phyloP scores from a whole-genome alignment of 2,113 vertebrate species.

The Cochlearius cochlearius region DNA sequence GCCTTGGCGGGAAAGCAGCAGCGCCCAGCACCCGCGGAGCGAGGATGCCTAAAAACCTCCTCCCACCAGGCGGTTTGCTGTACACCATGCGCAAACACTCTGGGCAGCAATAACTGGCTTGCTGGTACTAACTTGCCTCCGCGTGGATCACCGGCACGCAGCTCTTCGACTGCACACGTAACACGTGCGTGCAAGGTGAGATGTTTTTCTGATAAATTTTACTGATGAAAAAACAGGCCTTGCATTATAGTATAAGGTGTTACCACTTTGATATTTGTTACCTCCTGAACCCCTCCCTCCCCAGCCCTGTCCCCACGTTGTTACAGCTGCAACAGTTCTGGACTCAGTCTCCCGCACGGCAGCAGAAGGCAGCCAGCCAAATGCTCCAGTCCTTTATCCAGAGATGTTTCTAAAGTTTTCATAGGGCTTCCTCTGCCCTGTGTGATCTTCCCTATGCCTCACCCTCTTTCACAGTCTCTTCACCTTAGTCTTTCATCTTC shows the following conservation, averaged over 20 bases:
- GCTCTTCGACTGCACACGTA: fast-evolving
- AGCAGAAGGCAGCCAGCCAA: neutral
- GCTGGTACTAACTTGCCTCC: neutral
- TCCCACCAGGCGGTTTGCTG: neutral
- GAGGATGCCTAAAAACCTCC: neutral
- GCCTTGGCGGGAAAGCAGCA: neutral
- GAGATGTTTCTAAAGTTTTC: neutral
- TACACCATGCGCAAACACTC: neutral
- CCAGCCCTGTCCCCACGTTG: neutral
- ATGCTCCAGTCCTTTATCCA: neutral
- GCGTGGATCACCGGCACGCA: neutral
- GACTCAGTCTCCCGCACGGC: fast-evolving
- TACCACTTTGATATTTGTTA: neutral
- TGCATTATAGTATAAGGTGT: neutral
- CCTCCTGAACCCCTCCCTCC: neutral
- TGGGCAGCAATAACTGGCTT: neutral
- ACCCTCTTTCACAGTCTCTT: neutral
- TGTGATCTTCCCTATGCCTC: neutral
- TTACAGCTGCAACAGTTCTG: neutral
- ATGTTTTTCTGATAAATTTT: neutral
- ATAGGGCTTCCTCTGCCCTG: neutral
- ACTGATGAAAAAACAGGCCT: neutral
- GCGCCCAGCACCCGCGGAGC: neutral
- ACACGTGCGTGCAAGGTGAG: fast-evolving
- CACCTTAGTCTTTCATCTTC: neutral